Evolutionary conservation across 64 coral and sea anemone genomes (phyloP).

Genomic region (Montipora foliosa): DNA sequence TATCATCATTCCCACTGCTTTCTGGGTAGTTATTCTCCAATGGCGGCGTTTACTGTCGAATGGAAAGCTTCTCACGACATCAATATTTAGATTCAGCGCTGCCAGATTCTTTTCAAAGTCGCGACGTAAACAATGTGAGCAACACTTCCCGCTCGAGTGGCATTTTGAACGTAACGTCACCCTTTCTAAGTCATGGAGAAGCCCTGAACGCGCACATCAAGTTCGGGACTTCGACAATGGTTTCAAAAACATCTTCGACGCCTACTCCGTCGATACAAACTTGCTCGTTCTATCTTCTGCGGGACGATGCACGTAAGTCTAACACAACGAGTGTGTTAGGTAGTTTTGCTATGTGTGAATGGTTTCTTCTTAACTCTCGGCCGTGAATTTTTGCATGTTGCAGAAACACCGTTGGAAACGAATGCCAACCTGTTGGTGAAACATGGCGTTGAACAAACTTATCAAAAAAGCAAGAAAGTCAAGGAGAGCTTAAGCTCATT

Average conservation of each 20-base stretch:
- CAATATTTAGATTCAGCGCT: slow-evolving; percentile 54
- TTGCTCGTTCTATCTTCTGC: slow-evolving; percentile 90
- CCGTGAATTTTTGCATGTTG: slow-evolving; percentile 6
- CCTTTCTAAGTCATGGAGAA: slow-evolving; percentile 10
- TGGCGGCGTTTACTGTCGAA: slow-evolving; percentile 77
- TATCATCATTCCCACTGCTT: slow-evolving; percentile 16
- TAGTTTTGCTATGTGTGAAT: neutral
- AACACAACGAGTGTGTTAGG: neutral
- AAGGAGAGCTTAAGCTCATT: slow-evolving; percentile 97
- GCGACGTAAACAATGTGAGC: slow-evolving; percentile 63
- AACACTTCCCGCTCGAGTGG: neutral
- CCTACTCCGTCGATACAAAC: slow-evolving; percentile 80
- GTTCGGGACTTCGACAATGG: slow-evolving; percentile 62
- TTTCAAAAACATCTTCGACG: slow-evolving; percentile 83
- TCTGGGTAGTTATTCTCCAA: slow-evolving; percentile 73
- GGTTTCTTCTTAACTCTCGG: neutral
- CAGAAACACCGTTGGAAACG: slow-evolving; percentile 56
- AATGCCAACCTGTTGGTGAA: slow-evolving; percentile 92
- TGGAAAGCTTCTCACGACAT: slow-evolving; percentile 64
- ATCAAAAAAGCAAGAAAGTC: slow-evolving; percentile 97
- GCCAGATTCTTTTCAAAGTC: slow-evolving; percentile 43
- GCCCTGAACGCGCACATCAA: neutral
- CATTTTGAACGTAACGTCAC: slow-evolving; percentile 8
- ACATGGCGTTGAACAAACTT: slow-evolving; percentile 93
- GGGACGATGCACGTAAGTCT: slow-evolving; percentile 83